Evolutionary conservation across 2,888 invertebrate genomes (phyloP).

Genomic region (Drosophila borealis): DNA sequence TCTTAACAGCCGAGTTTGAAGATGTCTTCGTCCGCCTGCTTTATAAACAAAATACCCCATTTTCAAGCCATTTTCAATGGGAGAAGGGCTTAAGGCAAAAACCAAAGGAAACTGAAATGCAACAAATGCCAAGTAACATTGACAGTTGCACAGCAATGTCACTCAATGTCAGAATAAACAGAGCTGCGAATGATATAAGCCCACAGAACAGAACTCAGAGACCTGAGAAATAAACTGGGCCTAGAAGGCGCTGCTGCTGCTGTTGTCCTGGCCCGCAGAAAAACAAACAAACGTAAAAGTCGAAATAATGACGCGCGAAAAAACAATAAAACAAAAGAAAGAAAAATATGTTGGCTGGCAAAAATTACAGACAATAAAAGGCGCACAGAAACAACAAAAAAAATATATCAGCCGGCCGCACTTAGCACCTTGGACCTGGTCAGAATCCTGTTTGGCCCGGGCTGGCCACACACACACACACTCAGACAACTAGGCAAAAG

Average conservation of each 20-base stretch:
- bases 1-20: too few relatives aligned
- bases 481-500: constrained; percentile 29
- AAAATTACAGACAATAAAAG: constrained; percentile 74
- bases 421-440: constrained; percentile 69
- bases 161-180: constrained; percentile 75
- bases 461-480: constrained; percentile 57
- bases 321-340: constrained; percentile 41
- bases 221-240: constrained; percentile 7
- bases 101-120: constrained; percentile 28
- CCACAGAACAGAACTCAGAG: constrained; percentile 1
- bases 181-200: constrained; percentile 9
- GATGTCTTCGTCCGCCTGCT: too few relatives aligned
- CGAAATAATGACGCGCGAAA: constrained; percentile 77
- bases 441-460: constrained; percentile 58
- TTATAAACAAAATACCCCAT: too few relatives aligned
- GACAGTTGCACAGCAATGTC: constrained; percentile 73
- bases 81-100: background rate
- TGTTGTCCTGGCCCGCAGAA: constrained; percentile 32
- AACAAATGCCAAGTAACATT: constrained; percentile 47
- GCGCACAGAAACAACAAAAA: constrained; percentile 17
- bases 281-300: constrained; percentile 69
- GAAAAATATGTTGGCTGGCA: constrained; percentile 62
- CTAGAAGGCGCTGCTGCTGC: constrained; percentile 23
- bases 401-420: constrained; percentile 63
- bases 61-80: background rate